Evolutionary conservation across 2,797 vertebrate genomes (phyloP).

Genomic region (Alfaro cultratus): DNA sequence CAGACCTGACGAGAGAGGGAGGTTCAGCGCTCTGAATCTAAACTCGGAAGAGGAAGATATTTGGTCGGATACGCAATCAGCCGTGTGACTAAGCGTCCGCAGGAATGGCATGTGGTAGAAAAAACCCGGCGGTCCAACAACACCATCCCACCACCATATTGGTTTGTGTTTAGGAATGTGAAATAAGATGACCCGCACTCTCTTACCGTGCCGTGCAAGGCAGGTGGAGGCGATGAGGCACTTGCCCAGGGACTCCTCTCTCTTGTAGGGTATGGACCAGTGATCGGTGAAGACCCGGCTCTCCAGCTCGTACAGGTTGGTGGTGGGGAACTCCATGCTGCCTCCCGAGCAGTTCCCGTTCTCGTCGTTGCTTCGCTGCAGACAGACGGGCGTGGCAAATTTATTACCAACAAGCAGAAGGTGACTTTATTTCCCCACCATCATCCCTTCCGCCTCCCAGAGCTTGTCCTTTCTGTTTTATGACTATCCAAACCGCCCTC

Average conservation of each 20-base stretch:
- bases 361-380: conserved; percentile 93
- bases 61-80: conserved; percentile 18
- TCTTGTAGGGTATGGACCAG: conserved; percentile 99
- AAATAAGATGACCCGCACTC: background rate
- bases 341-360: conserved; percentile 96
- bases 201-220: conserved; percentile 92
- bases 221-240: conserved; percentile 96
- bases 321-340: conserved; percentile 98
- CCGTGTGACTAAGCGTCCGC: conserved; percentile 24
- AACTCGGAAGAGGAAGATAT: conserved; percentile 5
- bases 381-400: conserved; percentile 19
- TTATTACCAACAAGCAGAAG: conserved; percentile 15
- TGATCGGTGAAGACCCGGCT: conserved; percentile 98
- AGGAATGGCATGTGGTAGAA: conserved; percentile 27
- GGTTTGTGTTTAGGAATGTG: conserved; percentile 18
- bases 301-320: conserved; percentile 97
- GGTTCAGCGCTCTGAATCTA: background rate
- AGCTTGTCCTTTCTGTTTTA: conserved; percentile 14
- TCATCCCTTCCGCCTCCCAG: background rate
- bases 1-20: conserved; percentile 81
- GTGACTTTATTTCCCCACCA: conserved; percentile 18
- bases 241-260: conserved; percentile 97
- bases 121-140: conserved; percentile 25
- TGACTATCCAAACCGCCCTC: conserved; percentile 28
- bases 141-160: conserved; percentile 34